Conservation (phyloP, 2,888 invertebrate genomes). For the Pyrochroa serraticornis region DNA sequence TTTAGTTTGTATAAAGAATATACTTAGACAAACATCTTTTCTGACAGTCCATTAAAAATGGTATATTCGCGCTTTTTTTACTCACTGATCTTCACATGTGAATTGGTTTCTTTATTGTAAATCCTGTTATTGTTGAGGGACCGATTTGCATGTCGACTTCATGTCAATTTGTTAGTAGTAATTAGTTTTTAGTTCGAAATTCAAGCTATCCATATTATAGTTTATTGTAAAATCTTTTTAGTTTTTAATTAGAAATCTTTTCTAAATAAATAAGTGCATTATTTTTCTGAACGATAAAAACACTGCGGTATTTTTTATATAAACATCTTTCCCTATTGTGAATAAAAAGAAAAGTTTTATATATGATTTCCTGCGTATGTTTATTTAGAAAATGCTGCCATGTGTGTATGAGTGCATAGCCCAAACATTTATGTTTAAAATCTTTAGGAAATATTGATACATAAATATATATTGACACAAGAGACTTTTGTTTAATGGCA, state of each 20-base stretch:
- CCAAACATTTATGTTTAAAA: constrained; percentile 55
- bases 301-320: constrained; percentile 50
- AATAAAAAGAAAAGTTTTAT: constrained; percentile 37
- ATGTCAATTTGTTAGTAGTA: constrained; percentile 34
- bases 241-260: constrained; percentile 49
- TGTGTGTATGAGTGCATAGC: constrained; percentile 51
- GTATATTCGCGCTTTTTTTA: constrained; percentile 28
- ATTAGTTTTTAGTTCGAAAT: constrained; percentile 46
- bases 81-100: constrained; percentile 13
- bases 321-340: constrained; percentile 37
- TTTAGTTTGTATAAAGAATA: constrained; percentile 40
- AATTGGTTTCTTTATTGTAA: constrained; percentile 25
- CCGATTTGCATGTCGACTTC: constrained; percentile 9
- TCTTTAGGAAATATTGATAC: constrained; percentile 48
- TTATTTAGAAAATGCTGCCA: constrained; percentile 52
- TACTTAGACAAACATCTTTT: constrained; percentile 19
- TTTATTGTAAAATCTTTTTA: constrained; percentile 48
- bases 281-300: constrained; percentile 42
- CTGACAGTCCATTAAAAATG: constrained; percentile 26
- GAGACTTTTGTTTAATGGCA: constrained; percentile 49
- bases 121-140: constrained; percentile 18
- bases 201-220: constrained; percentile 36
- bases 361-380: constrained; percentile 41
- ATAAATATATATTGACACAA: constrained; percentile 45
- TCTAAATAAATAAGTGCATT: constrained; percentile 54